Percentiles rank a stretch among this genome's conserved stretches.
Conservation (phyloP, 2,113 vertebrate genomes). For the Speoplatyrhinus poulsoni region DNA sequence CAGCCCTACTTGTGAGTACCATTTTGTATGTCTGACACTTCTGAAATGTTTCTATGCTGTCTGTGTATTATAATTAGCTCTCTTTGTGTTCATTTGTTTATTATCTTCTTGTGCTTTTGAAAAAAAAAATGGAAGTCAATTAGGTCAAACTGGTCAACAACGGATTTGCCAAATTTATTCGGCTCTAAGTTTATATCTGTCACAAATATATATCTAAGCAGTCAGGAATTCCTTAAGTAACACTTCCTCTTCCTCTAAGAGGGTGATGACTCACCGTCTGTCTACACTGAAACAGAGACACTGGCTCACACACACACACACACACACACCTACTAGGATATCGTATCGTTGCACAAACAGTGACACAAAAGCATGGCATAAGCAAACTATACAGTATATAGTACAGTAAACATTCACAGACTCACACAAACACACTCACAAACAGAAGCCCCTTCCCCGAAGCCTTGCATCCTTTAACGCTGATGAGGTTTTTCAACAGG, state of each 20-base stretch:
- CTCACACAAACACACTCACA: background rate
- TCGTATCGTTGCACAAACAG: background rate
- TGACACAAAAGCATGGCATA: background rate
- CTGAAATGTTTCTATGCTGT: no score
- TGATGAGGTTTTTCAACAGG: slow-evolving; percentile 50
- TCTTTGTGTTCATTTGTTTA: no score
- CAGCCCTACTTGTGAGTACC: no score
- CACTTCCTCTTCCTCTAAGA: slow-evolving; percentile 48
- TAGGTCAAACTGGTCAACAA: no score
- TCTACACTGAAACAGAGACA: background rate
- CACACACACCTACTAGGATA: background rate
- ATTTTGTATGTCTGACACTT: no score
- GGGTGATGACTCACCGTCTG: slow-evolving; percentile 23
- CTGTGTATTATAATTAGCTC: no score
- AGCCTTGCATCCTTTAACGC: slow-evolving; percentile 27
- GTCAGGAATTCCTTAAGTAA: slow-evolving; percentile 18
- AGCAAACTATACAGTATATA: no score
- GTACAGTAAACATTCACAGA: background rate
- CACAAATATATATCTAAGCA: background rate
- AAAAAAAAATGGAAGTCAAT: no score
- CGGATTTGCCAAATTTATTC: background rate
- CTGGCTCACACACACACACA: background rate
- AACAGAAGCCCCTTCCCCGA: slow-evolving; percentile 7
- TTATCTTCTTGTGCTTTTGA: no score
- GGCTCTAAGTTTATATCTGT: background rate